phyloP scores from a whole-genome alignment of 2,797 vertebrate genomes.

The Sebastes aleutianus region DNA sequence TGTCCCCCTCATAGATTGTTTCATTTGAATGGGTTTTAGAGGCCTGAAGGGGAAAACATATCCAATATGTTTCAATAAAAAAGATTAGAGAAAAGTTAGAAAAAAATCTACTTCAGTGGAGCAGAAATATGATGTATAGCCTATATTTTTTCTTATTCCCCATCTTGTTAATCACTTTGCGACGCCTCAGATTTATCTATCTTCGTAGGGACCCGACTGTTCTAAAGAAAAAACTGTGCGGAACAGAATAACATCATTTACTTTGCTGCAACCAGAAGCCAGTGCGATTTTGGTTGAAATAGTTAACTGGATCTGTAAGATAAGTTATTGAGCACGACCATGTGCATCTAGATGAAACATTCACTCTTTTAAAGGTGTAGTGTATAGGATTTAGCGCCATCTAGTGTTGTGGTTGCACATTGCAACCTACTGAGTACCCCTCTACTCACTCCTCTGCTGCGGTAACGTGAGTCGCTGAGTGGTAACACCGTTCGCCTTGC shows the following conservation, averaged over 20 bases:
- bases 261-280: not conserved
- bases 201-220: not conserved
- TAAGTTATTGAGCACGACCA: not conserved
- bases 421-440: too few relatives aligned
- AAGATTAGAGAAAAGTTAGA: not conserved
- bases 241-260: not conserved
- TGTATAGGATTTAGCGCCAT: too few relatives aligned
- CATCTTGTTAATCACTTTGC: not conserved
- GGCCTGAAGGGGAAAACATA: not conserved
- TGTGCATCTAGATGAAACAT: not conserved
- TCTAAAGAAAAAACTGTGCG: not conserved
- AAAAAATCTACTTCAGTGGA: not conserved
- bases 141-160: not conserved
- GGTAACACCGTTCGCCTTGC: rapidly evolving
- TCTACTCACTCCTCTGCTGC: too few relatives aligned
- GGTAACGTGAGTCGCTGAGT: too few relatives aligned
- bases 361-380: not conserved
- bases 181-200: not conserved
- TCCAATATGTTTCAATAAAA: not conserved
- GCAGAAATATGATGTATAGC: not conserved
- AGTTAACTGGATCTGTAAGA: not conserved
- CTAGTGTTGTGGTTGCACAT: too few relatives aligned
- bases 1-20: not conserved
- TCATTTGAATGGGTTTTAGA: not conserved
- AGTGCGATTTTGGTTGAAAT: not conserved